Evolutionary conservation across 2,797 vertebrate genomes (phyloP), one percentile per base, ranked within the genome.

Genomic region (Scomberomorus guttatus): DNA sequence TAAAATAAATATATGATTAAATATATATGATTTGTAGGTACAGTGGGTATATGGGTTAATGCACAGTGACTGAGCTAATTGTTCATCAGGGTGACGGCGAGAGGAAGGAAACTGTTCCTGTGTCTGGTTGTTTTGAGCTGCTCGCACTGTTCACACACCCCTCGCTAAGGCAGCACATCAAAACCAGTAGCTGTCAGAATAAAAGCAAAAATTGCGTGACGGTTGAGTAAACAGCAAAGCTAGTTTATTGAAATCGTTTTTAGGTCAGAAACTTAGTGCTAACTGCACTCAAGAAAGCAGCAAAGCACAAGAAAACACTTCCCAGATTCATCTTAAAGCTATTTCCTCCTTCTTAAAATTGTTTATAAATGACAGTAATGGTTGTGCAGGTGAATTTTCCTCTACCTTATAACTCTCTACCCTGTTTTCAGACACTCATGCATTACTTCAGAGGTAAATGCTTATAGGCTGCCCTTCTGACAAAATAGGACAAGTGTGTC

Each of bases 231-330:
- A 73, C 74, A 74, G 58, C 22, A 66, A 66, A 20, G 57, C 6
- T 52, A 63, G 72, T 69, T 84, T 76, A 80, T 50, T 72, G 52
- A 75, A 79, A 65, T 24, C 18, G 27, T 25, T 83, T 81, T 80
- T 46, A 81, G 72, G 69, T 71, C 69, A 83, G 63, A 75, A 64
- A 64, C 22, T 5, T 0, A 5, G 50, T 37, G 57, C 70, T 66
- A 18, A 56, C 29, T 72, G 59, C 11, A 24, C 44, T 62, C 52
- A 20, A 18, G 32, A 37, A 80, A 54, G 65, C 48, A 58, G 42
- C 6, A 42, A 62, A 85, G 75, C 44, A 44, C 27, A 27, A 17
- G 44, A 70, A 65, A 67, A 57, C 15, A 42, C 39, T 51, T 42
- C 25, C 10, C 39, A 42, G 51, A 6, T 71, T 62, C 54, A 42